Evolutionary conservation across 2,888 invertebrate species (phyloP), one percentile per base, ranked within the genome.

Genomic region (Chrysomela aeneicollis): DNA sequence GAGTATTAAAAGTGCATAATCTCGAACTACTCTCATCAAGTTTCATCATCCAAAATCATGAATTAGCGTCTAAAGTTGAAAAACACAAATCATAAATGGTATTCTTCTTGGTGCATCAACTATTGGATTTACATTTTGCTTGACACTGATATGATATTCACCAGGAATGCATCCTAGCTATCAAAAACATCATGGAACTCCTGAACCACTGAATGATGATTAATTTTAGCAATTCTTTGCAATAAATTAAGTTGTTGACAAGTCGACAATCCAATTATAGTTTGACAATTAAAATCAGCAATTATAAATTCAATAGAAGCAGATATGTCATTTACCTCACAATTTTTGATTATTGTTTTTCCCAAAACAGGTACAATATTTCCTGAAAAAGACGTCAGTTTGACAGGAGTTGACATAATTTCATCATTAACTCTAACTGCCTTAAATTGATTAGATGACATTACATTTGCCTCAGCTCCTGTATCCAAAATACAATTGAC

Each of bases 181-280:
- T 54, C 12, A 22, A 17, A 54, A 32, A 54, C 21, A 32, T 53
- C 53, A 53, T 1, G 19, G 22, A 35, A 54, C 10, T 54, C n/a
- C 9, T 35, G n/a, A 4, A 26, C n/a, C 2, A 35, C 10, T n/a
- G n/a, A n/a, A 35, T 5, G 2, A 6, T 9, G 32, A 2, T 35
- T 35, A 9, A 6, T 10, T 2, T 2, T 10, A 35, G 32, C 32
- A 35, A 35, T 10, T 35, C 32, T 4, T 8, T 9, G 10, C 10
- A 35, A 9, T 10, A 35, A 35, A 35, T 10, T 10, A 6, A 35
- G 10, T 9, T 6, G 2, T 35, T 35, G 32, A 9, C 32, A 35
- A 10, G 32, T 9, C 10, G 9, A 1, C 2, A 35, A 10, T 9
- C 32, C 32, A 9, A 35, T 35, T 35, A 35, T 35, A 9, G 32